Conservation (phyloP, 2,797 vertebrate species). For the Novumbra hubbsi region DNA sequence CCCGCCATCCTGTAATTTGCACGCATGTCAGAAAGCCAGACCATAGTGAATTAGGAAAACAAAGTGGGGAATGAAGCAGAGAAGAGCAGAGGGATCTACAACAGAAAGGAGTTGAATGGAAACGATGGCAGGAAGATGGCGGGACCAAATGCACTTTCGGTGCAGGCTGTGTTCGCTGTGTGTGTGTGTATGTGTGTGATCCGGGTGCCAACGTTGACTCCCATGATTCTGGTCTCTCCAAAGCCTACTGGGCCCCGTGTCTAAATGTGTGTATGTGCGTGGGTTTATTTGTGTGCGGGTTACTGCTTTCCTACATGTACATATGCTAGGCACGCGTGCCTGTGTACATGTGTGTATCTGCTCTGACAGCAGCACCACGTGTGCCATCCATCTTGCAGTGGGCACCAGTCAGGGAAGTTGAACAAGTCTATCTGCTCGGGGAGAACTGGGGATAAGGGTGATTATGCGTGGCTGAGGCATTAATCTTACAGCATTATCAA, state of each 20-base stretch:
- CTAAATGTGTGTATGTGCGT: constrained; percentile 3
- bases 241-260: neutral
- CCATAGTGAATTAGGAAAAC: constrained; percentile 69
- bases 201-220: constrained; percentile 16
- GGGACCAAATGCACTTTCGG: constrained; percentile 59
- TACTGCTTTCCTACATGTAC: neutral
- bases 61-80: constrained; percentile 69
- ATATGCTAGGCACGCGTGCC: constrained; percentile 1
- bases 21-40: constrained; percentile 78
- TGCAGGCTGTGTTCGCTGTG: constrained; percentile 53
- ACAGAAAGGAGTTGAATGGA: constrained; percentile 58
- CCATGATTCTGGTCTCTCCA: constrained; percentile 11
- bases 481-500: constrained; percentile 68
- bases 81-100: constrained; percentile 57
- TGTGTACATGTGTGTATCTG: constrained; percentile 9
- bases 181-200: constrained; percentile 19
- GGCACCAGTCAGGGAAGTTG: constrained; percentile 46
- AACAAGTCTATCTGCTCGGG: constrained; percentile 57
- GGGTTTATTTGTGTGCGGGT: constrained; percentile 7
- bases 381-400: constrained; percentile 48
- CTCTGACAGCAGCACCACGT: constrained; percentile 55
- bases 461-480: constrained; percentile 69
- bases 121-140: constrained; percentile 51
- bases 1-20: constrained; percentile 77
- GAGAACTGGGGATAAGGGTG: constrained; percentile 51